Evolutionary conservation across 1,140 invertebrate genomes (phyloP).

Genomic region (Spodoptera frugiperda): DNA sequence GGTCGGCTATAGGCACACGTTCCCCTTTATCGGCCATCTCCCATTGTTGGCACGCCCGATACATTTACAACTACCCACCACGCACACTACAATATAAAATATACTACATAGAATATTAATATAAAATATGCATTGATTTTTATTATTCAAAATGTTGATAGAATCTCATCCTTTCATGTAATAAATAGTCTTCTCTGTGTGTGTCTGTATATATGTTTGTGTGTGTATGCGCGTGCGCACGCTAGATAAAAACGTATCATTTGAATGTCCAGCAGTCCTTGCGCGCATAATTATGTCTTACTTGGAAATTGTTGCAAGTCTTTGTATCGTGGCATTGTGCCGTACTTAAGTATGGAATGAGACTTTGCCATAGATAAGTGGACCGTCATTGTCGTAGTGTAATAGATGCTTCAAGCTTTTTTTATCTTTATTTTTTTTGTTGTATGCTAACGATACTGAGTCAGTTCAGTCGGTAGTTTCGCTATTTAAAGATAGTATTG

Average conservation of each 20-base stretch:
- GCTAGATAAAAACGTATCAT: conserved; percentile 63
- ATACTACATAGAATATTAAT: conserved; percentile 44
- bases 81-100: conserved; percentile 25
- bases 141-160: conserved; percentile 43
- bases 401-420: background rate
- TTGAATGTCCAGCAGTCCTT: conserved; percentile 57
- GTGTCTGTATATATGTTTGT: background rate
- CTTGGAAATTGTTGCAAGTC: conserved; percentile 47
- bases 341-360: conserved; percentile 15
- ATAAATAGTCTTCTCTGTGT: background rate
- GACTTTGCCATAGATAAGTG: conserved; percentile 29
- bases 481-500: no score
- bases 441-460: no score
- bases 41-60: conserved; percentile 52
- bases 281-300: conserved; percentile 53
- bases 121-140: conserved; percentile 42
- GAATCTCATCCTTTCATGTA: conserved; percentile 21
- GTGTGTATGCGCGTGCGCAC: conserved; percentile 15
- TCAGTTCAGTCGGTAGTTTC: no score
- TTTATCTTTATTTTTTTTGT: background rate
- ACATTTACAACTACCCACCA: conserved; percentile 43
- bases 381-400: conserved; percentile 20
- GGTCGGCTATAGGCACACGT: conserved; percentile 44
- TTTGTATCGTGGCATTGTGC: conserved; percentile 31
- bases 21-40: conserved; percentile 54